Evolutionary conservation across 2,888 invertebrate species (phyloP).

Genomic region (Metalampra italica): DNA sequence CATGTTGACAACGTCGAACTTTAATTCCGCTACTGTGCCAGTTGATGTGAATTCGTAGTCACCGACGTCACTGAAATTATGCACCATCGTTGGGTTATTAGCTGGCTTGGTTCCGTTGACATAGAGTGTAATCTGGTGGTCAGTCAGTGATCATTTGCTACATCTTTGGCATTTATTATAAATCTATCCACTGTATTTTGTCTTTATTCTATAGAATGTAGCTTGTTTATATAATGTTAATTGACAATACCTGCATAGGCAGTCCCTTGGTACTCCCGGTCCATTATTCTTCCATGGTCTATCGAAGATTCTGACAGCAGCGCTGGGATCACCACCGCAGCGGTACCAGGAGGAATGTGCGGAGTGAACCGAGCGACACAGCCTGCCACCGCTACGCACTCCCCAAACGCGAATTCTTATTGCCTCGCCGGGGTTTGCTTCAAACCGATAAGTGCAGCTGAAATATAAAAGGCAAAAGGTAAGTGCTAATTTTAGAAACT

Average conservation of each 20-base stretch:
- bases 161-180: too few species aligned
- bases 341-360: slow-evolving; percentile 84
- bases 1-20: slow-evolving; percentile 91
- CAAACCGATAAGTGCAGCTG: slow-evolving; percentile 92
- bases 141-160: too few species aligned
- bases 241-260: slow-evolving; percentile 90
- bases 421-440: slow-evolving; percentile 89
- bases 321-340: slow-evolving; percentile 84
- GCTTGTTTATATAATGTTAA: too few species aligned
- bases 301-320: slow-evolving; percentile 86
- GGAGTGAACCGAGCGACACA: slow-evolving; percentile 79
- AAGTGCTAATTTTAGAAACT: too few species aligned
- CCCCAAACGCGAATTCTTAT: slow-evolving; percentile 87
- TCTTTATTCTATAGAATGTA: too few species aligned
- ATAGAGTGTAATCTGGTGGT: too few species aligned
- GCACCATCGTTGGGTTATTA: background rate
- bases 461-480: background rate
- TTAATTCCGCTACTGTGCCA: slow-evolving; percentile 86
- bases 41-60: slow-evolving; percentile 87
- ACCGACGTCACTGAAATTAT: slow-evolving; percentile 47
- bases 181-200: too few species aligned
- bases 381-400: slow-evolving; percentile 80
- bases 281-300: slow-evolving; percentile 81
- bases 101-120: too few species aligned
- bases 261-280: slow-evolving; percentile 86